Evolutionary conservation across 2,888 invertebrate genomes (phyloP).

Genomic region (Leptothorax acervorum): DNA sequence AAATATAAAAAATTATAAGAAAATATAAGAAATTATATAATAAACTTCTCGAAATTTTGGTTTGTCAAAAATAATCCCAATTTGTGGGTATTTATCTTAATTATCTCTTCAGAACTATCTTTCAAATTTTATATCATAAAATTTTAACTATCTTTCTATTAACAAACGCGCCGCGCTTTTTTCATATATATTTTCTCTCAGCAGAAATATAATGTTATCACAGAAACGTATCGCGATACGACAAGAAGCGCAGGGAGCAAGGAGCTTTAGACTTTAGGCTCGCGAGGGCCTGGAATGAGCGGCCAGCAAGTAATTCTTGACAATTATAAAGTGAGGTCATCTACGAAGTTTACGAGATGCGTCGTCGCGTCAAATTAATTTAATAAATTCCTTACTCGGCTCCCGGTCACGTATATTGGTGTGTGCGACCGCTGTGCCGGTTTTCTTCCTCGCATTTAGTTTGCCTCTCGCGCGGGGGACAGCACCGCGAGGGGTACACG

Average conservation of each 20-base stretch:
- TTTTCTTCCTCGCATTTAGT: conserved; percentile 54
- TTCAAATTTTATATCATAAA: neutral
- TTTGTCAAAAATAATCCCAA: neutral
- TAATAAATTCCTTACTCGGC: conserved; percentile 84
- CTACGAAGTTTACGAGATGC: conserved; percentile 84
- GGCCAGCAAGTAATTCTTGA: conserved; percentile 79
- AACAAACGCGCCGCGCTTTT: too few species aligned
- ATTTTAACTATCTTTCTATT: neutral
- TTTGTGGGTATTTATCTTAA: neutral
- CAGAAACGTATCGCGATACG: neutral
- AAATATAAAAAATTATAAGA: neutral
- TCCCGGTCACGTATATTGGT: conserved; percentile 71
- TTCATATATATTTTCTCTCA: neutral
- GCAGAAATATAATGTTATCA: neutral
- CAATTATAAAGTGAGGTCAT: conserved; percentile 86
- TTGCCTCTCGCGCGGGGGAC: neutral
- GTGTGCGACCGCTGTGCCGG: conserved; percentile 50
- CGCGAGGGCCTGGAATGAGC: conserved; percentile 59
- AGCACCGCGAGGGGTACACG: conserved; percentile 1
- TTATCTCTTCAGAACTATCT: neutral
- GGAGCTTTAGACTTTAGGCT: conserved; percentile 48
- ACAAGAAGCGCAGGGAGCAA: conserved; percentile 52
- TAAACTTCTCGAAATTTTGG: neutral
- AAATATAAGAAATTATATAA: neutral
- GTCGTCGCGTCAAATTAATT: conserved; percentile 85